phyloP scores from a whole-genome alignment of 2,888 invertebrate species.

The Trissolcus japonicus region DNA sequence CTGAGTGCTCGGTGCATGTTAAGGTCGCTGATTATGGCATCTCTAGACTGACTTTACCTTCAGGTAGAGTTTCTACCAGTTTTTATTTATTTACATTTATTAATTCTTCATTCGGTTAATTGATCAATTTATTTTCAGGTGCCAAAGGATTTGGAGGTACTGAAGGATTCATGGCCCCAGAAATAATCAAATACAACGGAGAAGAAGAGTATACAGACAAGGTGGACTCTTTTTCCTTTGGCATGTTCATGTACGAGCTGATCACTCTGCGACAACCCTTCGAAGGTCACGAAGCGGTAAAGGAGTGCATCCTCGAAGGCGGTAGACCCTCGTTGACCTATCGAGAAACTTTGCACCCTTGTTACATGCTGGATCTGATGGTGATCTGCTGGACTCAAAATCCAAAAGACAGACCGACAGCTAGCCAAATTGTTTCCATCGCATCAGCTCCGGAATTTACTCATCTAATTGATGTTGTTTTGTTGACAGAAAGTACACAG shows the following conservation, averaged over 20 bases:
- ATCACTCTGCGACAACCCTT: constrained; percentile 95
- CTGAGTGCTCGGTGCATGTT: constrained; percentile 86
- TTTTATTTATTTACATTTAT: not conserved
- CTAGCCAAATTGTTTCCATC: constrained; percentile 95
- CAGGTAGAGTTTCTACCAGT: constrained; percentile 77
- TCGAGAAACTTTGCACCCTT: constrained; percentile 89
- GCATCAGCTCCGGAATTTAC: constrained; percentile 95
- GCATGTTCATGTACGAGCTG: constrained; percentile 98
- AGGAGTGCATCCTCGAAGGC: constrained; percentile 96
- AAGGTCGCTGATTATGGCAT: constrained; percentile 99
- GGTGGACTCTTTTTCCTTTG: constrained; percentile 99
- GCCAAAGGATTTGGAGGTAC: constrained; percentile 99
- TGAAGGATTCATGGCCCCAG: constrained; percentile 99
- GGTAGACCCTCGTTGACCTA: constrained; percentile 92
- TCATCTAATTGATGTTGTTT: constrained; percentile 88
- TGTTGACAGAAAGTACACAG: constrained; percentile 83
- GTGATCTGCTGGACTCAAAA: constrained; percentile 96
- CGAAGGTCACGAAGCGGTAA: constrained; percentile 97
- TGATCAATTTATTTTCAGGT: constrained; percentile 5
- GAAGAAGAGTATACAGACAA: constrained; percentile 99
- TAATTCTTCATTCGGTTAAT: no score
- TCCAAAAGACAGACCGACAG: constrained; percentile 90
- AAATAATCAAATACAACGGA: constrained; percentile 98
- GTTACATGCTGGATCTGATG: constrained; percentile 95
- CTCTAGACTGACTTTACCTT: constrained; percentile 90